Percentiles rank a stretch among this genome's conserved stretches.
These are phyloP conservation scores for Mormyrus hasselquistii DNA, from an alignment of 2,797 vertebrate species.

Conservation along the genomic window DNA sequence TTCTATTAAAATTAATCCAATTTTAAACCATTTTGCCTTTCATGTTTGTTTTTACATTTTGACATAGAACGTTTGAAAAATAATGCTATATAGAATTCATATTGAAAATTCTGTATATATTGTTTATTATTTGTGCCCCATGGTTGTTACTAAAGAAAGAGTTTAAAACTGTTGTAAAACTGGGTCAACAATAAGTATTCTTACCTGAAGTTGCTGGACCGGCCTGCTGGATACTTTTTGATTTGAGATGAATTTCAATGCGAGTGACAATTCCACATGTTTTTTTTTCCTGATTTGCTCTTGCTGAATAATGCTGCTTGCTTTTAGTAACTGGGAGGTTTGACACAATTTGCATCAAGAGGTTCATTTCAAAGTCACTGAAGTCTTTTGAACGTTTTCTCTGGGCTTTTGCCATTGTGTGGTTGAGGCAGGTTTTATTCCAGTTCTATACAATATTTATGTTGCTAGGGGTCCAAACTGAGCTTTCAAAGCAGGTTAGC, in stretches of 20 bases:
- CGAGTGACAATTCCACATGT: neutral
- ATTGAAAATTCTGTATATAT: neutral
- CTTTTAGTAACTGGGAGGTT: neutral
- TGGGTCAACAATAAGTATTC: slow-evolving; percentile 2
- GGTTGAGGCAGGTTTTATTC: neutral
- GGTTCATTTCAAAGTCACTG: slow-evolving; percentile 11
- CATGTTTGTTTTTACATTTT: neutral
- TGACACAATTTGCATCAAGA: neutral
- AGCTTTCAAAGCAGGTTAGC: neutral
- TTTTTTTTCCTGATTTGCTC: neutral
- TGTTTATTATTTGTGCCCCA: neutral
- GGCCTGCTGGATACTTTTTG: neutral
- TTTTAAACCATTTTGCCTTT: neutral
- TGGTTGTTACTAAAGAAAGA: neutral
- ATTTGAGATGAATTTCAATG: neutral
- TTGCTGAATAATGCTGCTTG: neutral
- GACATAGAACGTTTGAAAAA: neutral
- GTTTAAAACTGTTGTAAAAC: neutral
- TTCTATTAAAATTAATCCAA: neutral
- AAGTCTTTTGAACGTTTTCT: neutral
- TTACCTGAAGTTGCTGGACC: neutral
- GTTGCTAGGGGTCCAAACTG: neutral
- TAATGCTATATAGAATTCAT: neutral
- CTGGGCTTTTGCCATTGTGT: neutral
- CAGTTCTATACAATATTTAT: neutral